Evolutionary conservation across 2,113 vertebrate species (phyloP).

Genomic region (Acrocephalus arundinaceus): DNA sequence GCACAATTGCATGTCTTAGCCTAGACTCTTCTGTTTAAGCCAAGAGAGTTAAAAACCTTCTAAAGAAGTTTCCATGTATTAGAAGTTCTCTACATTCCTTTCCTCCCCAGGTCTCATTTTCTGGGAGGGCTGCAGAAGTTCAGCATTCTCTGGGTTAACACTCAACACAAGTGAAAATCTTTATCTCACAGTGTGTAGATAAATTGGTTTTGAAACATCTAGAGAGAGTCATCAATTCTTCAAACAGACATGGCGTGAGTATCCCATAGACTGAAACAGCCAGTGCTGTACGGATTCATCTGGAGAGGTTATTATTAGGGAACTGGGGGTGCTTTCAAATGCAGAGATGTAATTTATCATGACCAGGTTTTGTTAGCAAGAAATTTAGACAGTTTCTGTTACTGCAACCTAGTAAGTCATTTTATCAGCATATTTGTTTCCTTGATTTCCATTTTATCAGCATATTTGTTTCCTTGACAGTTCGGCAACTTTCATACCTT

Average conservation of each 20-base stretch:
- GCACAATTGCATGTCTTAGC: neutral
- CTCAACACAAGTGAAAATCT: slow-evolving; percentile 37
- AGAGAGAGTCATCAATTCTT: slow-evolving; percentile 40
- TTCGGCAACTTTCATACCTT: neutral
- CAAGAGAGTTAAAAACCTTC: neutral
- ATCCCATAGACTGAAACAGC: slow-evolving; percentile 14
- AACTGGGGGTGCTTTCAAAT: slow-evolving; percentile 15
- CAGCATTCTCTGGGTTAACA: neutral
- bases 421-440: slow-evolving; percentile 47
- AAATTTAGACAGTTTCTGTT: slow-evolving; percentile 36
- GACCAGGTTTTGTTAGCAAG: slow-evolving; percentile 20
- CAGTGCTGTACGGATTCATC: neutral
- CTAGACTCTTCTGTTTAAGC: neutral
- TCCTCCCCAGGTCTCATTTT: neutral
- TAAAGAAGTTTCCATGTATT: neutral
- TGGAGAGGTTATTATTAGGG: slow-evolving; percentile 38
- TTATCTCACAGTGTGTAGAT: slow-evolving; percentile 32
- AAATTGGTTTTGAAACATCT: slow-evolving; percentile 50
- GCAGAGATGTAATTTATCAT: slow-evolving; percentile 32
- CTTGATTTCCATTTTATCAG: slow-evolving; percentile 4
- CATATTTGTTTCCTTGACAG: slow-evolving; percentile 22
- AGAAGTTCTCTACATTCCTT: neutral
- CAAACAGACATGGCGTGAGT: neutral
- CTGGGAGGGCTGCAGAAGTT: neutral
- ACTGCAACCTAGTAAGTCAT: slow-evolving; percentile 5